Evolutionary conservation across 2,797 vertebrate species (phyloP).

Genomic region (Melanotaenia maccullochi): DNA sequence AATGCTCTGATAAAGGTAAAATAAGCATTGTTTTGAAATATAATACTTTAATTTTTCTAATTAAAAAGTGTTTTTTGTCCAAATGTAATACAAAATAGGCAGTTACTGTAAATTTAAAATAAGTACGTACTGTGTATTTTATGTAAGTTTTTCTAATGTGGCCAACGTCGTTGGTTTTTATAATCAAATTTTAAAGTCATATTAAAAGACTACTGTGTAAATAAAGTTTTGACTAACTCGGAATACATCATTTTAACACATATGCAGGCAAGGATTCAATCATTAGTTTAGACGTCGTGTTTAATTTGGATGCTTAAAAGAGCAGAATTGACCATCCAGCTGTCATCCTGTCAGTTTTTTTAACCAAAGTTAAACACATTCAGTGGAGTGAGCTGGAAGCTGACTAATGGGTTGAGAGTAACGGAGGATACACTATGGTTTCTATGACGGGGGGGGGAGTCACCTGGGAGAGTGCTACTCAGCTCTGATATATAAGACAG

Average conservation of each 20-base stretch:
- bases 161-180: neutral
- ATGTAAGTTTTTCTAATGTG: neutral
- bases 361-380: conserved; percentile 70
- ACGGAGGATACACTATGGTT: conserved; percentile 58
- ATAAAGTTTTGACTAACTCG: neutral
- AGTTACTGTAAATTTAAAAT: neutral
- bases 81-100: neutral
- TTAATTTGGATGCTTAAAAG: conserved; percentile 58
- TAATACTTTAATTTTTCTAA: neutral
- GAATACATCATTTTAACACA: neutral
- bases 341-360: conserved; percentile 32
- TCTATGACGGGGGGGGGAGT: conserved; percentile 68
- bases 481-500: conserved; percentile 77
- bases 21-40: conserved; percentile 53
- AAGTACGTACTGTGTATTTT: neutral
- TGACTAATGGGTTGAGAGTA: conserved; percentile 84
- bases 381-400: conserved; percentile 69
- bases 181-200: neutral
- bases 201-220: neutral
- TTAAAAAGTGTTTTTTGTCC: neutral
- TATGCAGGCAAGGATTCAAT: conserved; percentile 27
- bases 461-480: conserved; percentile 73
- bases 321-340: conserved; percentile 53
- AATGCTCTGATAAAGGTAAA: conserved; percentile 30
- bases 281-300: conserved; percentile 49